These are phyloP conservation scores for Cyrtonyx montezumae DNA, from an alignment of 2,113 vertebrate species.

Conservation along the genomic window DNA sequence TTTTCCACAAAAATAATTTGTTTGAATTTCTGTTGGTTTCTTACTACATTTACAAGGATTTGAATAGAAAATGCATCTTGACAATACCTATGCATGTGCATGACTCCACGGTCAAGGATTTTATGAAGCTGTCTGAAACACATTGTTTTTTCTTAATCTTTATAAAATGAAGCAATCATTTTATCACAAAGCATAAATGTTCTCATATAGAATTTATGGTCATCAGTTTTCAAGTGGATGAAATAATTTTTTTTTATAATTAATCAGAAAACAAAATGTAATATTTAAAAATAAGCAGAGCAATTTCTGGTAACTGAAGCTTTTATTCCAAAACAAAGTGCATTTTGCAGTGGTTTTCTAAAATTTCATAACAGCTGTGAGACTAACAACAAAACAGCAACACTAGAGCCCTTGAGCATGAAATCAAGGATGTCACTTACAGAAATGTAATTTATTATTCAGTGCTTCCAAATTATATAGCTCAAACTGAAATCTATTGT, in stretches of 20 bases:
- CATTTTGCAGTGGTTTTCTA: not conserved
- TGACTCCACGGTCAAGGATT: not conserved
- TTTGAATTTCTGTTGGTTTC: not conserved
- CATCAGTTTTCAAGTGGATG: not conserved
- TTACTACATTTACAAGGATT: not conserved
- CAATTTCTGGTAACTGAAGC: not conserved
- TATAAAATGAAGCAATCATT: not conserved
- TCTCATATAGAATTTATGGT: not conserved
- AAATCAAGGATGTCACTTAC: not conserved
- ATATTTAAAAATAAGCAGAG: not conserved
- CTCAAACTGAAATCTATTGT: not conserved
- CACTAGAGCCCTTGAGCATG: not conserved
- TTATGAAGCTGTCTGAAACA: not conserved
- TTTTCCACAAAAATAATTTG: not conserved
- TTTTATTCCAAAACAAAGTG: not conserved
- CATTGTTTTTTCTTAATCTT: not conserved
- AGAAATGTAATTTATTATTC: not conserved
- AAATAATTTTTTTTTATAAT: not conserved
- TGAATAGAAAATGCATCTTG: not conserved
- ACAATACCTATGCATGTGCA: accelerated
- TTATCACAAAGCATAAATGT: not conserved
- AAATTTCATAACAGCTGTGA: not conserved
- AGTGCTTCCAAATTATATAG: not conserved
- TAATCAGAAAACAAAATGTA: not conserved
- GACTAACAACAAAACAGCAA: not conserved